phyloP scores from a whole-genome alignment of 2,888 invertebrate species.

The Drosophila barbarae region DNA sequence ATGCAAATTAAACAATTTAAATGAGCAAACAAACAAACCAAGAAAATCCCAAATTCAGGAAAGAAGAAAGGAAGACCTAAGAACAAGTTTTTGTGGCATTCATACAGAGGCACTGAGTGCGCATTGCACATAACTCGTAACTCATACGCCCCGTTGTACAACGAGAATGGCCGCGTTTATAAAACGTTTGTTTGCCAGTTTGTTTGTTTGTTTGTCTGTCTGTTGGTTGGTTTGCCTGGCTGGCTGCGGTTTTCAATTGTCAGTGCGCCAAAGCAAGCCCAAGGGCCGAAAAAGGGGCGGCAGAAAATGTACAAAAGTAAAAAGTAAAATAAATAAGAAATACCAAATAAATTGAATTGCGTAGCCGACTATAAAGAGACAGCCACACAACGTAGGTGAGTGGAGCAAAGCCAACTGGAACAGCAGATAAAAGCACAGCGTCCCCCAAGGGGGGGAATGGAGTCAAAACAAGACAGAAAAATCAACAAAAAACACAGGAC shows the following conservation, averaged over 20 bases:
- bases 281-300: slow-evolving; percentile 43
- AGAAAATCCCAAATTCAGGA: slow-evolving; percentile 50
- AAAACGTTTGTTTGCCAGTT: slow-evolving; percentile 36
- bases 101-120: slow-evolving; percentile 5
- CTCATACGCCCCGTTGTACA: slow-evolving; percentile 62
- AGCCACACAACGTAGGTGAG: slow-evolving; percentile 57
- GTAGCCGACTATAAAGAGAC: slow-evolving; percentile 56
- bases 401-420: slow-evolving; percentile 42
- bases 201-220: slow-evolving; percentile 16
- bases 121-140: slow-evolving; percentile 68
- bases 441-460: slow-evolving; percentile 18
- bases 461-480: slow-evolving; percentile 11
- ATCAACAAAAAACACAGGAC: slow-evolving; percentile 31
- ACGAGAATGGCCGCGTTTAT: slow-evolving; percentile 28
- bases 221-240: slow-evolving; percentile 22
- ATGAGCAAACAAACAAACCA: slow-evolving; percentile 64
- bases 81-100: slow-evolving; percentile 30
- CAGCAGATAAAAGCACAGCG: slow-evolving; percentile 31
- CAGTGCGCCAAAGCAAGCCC: slow-evolving; percentile 45
- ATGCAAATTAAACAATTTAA: slow-evolving; percentile 75
- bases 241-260: slow-evolving; percentile 61
- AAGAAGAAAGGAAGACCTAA: slow-evolving; percentile 27
- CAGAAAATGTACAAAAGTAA: slow-evolving; percentile 17
- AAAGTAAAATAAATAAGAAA: slow-evolving; percentile 64
- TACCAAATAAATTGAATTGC: slow-evolving; percentile 65